Evolutionary conservation across 2,797 vertebrate genomes (phyloP), one percentile per base, ranked within the genome.

Genomic region (Epinephelus awoara): DNA sequence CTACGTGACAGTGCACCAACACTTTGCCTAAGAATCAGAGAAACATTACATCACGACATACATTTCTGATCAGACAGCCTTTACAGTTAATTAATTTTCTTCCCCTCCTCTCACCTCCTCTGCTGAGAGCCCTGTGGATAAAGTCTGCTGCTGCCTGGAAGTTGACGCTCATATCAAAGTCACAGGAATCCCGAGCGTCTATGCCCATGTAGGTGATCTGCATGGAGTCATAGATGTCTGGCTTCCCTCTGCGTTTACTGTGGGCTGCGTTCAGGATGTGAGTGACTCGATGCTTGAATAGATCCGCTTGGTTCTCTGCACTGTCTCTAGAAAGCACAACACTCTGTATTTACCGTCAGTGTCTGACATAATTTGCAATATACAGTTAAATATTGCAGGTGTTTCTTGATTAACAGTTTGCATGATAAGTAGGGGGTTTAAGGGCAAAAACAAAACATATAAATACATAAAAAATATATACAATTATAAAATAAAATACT

Each of bases 1-100:
- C 98, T 0, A 98, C 96, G 0, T 97, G 97, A 23, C 98, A 98
- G 83, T 99, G 98, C 49, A 98, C 97, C 69, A 98, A 91, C 82
- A 98, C 97, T 90, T 93, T 97, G 44, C 97, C 98, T 99, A 91
- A 2, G 67, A 80, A 51, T 65, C 40, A 80, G 19, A 76, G 47
- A 81, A 59, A 67, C 9, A 38, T 29, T 14, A 55, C 1, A 34
- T 67, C 25, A 1, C 13, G 27, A 5, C n/a, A 57, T 52, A 21
- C 0, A 54, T 67, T 52, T 58, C 4, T 17, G 4, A 57, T 40
- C 40, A 67, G 6, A 54, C 50, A 44, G 6, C 3, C 18, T 61
- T 56, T 7, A 34, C 7, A 8, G 34, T 34, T 10, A 50, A 52
- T 13, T 2, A 42, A 4, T 12, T 23, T n/a, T 29, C 54, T 15